Evolutionary conservation across 2,888 invertebrate species (phyloP).

Genomic region (Melieria picta): DNA sequence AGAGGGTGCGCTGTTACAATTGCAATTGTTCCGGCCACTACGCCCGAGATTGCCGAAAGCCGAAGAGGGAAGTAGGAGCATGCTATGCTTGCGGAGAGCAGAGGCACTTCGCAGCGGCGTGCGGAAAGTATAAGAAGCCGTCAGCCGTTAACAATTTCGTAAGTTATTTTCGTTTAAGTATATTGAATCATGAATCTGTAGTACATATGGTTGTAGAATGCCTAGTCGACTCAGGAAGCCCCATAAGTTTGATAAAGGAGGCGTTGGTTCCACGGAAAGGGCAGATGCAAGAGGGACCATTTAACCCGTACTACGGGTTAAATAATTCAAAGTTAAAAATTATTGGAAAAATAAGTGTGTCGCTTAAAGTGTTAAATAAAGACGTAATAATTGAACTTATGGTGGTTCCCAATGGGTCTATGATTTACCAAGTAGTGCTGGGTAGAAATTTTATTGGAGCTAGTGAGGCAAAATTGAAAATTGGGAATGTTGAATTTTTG

Average conservation of each 20-base stretch:
- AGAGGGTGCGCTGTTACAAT: conserved; percentile 4
- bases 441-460: conserved; percentile 20
- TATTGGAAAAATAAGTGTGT: conserved; percentile 9
- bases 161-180: background rate
- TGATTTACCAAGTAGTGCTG: conserved; percentile 10
- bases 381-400: conserved; percentile 4
- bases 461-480: background rate
- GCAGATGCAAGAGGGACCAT: background rate
- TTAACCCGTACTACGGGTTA: conserved; percentile 5
- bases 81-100: too few species aligned
- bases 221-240: conserved; percentile 18
- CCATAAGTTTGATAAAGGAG: conserved; percentile 20
- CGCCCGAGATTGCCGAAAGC: conserved; percentile 7
- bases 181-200: background rate
- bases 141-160: too few species aligned
- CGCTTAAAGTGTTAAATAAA: conserved; percentile 12
- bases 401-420: conserved; percentile 5
- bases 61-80: background rate
- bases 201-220: conserved; percentile 5
- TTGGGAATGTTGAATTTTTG: background rate
- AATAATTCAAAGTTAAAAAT: conserved; percentile 10
- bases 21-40: conserved; percentile 15
- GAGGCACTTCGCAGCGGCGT: too few species aligned
- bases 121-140: too few species aligned
- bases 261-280: background rate